These are phyloP conservation scores for Busseola fusca DNA, from an alignment of 2,888 invertebrate species.

Conservation along the genomic window DNA sequence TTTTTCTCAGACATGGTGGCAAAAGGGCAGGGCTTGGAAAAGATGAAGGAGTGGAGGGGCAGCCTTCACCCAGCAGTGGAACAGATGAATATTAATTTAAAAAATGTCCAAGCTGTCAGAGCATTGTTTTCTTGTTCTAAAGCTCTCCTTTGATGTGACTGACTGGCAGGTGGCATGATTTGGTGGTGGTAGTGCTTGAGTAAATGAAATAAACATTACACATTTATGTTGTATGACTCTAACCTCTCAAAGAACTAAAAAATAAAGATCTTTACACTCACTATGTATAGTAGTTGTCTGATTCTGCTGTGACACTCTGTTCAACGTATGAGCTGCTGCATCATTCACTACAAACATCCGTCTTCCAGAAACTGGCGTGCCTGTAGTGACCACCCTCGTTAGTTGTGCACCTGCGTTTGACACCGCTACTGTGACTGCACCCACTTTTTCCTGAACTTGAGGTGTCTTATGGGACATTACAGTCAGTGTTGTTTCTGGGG, in stretches of 20 bases:
- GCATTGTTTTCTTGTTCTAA: not conserved
- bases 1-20: too few relatives aligned
- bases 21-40: too few relatives aligned
- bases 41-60: not conserved
- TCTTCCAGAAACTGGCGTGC: slow-evolving; percentile 77
- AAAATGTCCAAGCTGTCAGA: not conserved
- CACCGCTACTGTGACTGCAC: slow-evolving; percentile 82
- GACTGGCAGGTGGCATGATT: not conserved
- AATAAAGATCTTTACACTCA: slow-evolving; percentile 66
- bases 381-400: slow-evolving; percentile 82
- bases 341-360: slow-evolving; percentile 88
- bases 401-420: slow-evolving; percentile 83
- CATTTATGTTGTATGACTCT: not conserved
- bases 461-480: slow-evolving; percentile 88
- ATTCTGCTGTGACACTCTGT: slow-evolving; percentile 85
- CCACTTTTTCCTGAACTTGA: slow-evolving; percentile 86
- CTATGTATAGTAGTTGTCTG: slow-evolving; percentile 87
- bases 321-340: slow-evolving; percentile 79
- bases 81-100: not conserved
- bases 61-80: too few relatives aligned
- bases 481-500: slow-evolving; percentile 86
- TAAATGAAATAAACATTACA: too few relatives aligned
- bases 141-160: not conserved
- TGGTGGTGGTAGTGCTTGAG: not conserved
- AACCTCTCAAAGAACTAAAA: not conserved